Conservation (phyloP, 2,797 vertebrate species). For the Pipistrellus kuhlii region DNA sequence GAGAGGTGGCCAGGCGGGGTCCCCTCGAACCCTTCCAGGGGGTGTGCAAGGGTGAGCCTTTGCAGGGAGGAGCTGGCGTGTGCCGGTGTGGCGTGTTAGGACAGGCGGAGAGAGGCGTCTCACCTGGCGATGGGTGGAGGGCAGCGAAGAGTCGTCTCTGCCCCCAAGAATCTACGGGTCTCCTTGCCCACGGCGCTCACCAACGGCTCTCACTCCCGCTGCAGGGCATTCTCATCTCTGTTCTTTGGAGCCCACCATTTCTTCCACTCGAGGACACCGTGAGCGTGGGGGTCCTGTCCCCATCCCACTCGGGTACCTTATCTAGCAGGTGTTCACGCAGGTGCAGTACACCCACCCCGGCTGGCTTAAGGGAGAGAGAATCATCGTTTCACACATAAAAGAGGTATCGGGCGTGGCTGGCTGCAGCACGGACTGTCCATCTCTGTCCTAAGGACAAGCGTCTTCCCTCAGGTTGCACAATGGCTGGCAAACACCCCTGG, state of each 20-base stretch:
- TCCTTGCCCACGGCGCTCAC: not conserved
- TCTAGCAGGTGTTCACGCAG: not conserved
- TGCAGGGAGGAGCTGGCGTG: too few species aligned
- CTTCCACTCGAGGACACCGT: not conserved
- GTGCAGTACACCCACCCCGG: not conserved
- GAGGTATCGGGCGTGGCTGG: not conserved
- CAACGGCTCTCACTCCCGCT: not conserved
- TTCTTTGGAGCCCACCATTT: not conserved
- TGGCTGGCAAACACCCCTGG: not conserved
- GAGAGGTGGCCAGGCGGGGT: not conserved
- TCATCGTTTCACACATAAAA: not conserved
- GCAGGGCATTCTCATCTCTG: not conserved
- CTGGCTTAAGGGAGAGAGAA: slow-evolving; percentile 33
- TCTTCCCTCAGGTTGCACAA: not conserved
- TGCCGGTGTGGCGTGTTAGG: not conserved
- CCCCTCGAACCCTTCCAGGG: not conserved
- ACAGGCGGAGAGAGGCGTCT: not conserved
- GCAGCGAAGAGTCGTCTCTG: not conserved
- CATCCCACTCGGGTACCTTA: not conserved
- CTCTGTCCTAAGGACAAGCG: not conserved
- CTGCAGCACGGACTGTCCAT: not conserved
- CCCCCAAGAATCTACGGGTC: not conserved
- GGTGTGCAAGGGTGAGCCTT: too few species aligned
- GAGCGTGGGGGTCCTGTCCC: not conserved
- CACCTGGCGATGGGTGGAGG: not conserved